phyloP scores from a whole-genome alignment of 2,113 vertebrate species.

The Glareola pratincola region DNA sequence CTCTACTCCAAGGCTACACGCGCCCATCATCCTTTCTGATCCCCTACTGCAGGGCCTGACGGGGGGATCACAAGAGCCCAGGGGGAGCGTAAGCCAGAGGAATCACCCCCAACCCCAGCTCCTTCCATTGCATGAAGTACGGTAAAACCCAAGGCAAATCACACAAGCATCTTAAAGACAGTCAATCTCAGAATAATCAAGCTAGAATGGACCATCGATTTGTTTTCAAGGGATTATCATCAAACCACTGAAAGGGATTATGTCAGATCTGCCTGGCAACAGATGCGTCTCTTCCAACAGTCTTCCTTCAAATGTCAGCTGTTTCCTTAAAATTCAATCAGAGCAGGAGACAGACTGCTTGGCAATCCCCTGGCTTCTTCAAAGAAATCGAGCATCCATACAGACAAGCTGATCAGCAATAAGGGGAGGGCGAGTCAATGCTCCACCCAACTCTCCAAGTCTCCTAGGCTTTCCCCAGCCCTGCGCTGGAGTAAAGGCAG shows the following conservation, averaged over 20 bases:
- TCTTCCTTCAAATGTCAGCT: background rate
- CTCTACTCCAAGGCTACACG: background rate
- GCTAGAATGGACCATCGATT: background rate
- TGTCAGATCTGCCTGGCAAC: background rate
- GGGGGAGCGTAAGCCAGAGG: background rate
- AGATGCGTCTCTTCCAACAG: too few relatives aligned
- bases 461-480: fast-evolving
- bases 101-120: background rate
- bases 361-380: background rate
- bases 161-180: background rate
- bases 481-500: fast-evolving
- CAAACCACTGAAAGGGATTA: background rate
- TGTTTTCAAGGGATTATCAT: background rate
- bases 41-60: background rate
- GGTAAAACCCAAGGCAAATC: background rate
- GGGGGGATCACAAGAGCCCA: too few relatives aligned
- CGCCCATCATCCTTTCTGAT: too few relatives aligned
- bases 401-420: background rate
- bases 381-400: too few relatives aligned
- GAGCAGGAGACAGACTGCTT: background rate
- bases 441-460: too few relatives aligned
- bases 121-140: background rate
- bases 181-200: background rate
- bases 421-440: background rate
- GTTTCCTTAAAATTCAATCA: too few relatives aligned